Evolutionary conservation across 2,113 vertebrate species (phyloP), one percentile per base, ranked within the genome.

Genomic region (Pao palembangensis): DNA sequence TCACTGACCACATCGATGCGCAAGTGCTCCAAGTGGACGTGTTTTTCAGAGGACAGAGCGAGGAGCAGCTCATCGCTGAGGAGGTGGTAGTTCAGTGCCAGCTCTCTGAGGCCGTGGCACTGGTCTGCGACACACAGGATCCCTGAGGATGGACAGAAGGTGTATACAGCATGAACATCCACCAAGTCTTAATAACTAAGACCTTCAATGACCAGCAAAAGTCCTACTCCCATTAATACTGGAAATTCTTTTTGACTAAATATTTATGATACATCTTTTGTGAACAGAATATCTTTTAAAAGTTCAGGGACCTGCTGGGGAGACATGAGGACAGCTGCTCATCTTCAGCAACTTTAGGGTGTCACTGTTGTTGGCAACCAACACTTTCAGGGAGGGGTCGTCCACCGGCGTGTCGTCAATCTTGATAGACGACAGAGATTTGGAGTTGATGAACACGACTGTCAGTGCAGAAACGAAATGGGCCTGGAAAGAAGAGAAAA

Each of bases 381-480:
- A 84, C 34, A 96, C 94, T 84, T 96, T 96, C 52, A 98, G 92
- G 47, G 94, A 98, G 0, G 93, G 95, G 79, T 98, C 94, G 57
- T 96, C 95, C 65, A 96, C 94, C 13, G 95, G 95, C 15, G 93
- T 98, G 69, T 96, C 95, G 6, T 97, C 93, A 54, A 98, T 96
- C 90, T 96, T 96, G 73, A 98, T 92, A 0, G 95, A 98, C 20
- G 94, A 98, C 63, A 98, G 90, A 12, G 95, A 98, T 84, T 98
- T 98, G 76, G 96, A 98, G 89, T 96, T 98, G 81, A 98, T 94
- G 69, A 98, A 98, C 76, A 98, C 94, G 79, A 96, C 95, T 0
- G 94, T 98, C 87, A 96, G 87, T 14, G 95, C 94, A 58, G 96
- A 98, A 85, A 96, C 94, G 75, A 89, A 90, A 70, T 89, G 85